Conservation (phyloP, 2,797 vertebrate genomes). For the Gymnoscopelus braueri region DNA sequence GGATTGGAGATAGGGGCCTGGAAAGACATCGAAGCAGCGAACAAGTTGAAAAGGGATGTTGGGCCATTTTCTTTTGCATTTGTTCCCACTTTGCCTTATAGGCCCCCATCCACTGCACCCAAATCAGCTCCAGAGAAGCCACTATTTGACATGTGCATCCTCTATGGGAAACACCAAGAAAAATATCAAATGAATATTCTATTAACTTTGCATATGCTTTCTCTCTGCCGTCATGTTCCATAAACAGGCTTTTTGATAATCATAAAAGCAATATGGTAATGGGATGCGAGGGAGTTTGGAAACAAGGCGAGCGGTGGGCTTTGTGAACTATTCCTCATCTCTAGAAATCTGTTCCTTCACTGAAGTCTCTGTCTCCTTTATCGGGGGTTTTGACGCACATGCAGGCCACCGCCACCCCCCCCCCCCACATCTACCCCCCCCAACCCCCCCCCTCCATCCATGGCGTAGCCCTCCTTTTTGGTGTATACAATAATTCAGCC, state of each 20-base stretch:
- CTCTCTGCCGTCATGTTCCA: conserved; percentile 55
- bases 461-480: neutral
- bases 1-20: conserved; percentile 6
- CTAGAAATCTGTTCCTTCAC: conserved; percentile 20
- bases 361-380: conserved; percentile 45
- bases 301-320: conserved; percentile 29
- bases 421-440: conserved; percentile 16
- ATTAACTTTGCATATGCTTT: conserved; percentile 57
- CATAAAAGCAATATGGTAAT: conserved; percentile 62
- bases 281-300: conserved; percentile 31
- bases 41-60: conserved; percentile 36
- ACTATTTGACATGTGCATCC: conserved; percentile 9
- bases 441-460: conserved; percentile 10
- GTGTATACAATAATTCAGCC: conserved; percentile 52
- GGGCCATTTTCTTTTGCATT: conserved; percentile 4
- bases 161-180: conserved; percentile 22
- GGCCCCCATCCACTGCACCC: conserved; percentile 29
- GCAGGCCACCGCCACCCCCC: neutral
- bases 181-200: conserved; percentile 39
- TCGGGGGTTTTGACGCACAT: conserved; percentile 59
- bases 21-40: conserved; percentile 12
- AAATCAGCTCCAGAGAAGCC: conserved; percentile 48
- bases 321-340: conserved; percentile 36
- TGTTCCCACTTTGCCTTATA: conserved; percentile 50
- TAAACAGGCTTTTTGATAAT: conserved; percentile 63